Evolutionary conservation across 2,888 invertebrate genomes (phyloP).

Genomic region (Ditylenchus weischeri): DNA sequence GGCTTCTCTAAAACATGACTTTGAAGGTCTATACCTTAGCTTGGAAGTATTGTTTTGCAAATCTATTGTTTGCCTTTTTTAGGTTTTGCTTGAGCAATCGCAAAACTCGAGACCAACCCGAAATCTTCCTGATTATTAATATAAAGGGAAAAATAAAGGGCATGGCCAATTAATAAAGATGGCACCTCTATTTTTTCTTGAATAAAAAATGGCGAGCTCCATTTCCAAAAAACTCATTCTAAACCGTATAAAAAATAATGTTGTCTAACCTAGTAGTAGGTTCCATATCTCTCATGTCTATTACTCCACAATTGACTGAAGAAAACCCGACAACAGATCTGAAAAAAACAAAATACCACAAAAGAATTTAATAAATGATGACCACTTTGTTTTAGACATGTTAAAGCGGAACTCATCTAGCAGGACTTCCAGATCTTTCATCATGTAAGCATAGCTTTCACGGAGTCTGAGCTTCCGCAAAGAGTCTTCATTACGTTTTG

Average conservation of each 20-base stretch:
- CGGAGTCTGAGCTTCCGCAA: conserved; percentile 21
- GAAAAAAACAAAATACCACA: conserved; percentile 15
- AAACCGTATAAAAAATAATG: neutral
- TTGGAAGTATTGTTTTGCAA: no score
- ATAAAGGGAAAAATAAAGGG: no score
- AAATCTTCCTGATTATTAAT: no score
- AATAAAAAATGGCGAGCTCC: no score
- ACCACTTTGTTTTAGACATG: conserved; percentile 36
- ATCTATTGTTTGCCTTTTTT: no score
- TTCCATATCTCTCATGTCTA: conserved; percentile 33
- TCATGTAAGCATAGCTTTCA: conserved; percentile 27
- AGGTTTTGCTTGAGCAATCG: no score
- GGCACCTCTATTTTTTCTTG: no score
- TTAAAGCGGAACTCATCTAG: conserved; percentile 30
- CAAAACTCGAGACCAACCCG: no score
- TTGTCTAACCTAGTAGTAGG: conserved; percentile 10
- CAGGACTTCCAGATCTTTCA: conserved; percentile 26
- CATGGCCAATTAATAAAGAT: no score
- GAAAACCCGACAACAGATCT: conserved; percentile 32
- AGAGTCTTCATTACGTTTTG: conserved; percentile 22
- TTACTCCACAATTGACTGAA: conserved; percentile 18
- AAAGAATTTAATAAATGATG: conserved; percentile 2
- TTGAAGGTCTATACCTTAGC: no score
- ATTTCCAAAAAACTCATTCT: no score
- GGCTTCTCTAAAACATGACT: no score